A percentile compares a stretch with the other conserved stretches of the same genome.
phyloP scores from a whole-genome alignment of 2,113 vertebrate genomes.

The Phrynocephalus versicolor region DNA sequence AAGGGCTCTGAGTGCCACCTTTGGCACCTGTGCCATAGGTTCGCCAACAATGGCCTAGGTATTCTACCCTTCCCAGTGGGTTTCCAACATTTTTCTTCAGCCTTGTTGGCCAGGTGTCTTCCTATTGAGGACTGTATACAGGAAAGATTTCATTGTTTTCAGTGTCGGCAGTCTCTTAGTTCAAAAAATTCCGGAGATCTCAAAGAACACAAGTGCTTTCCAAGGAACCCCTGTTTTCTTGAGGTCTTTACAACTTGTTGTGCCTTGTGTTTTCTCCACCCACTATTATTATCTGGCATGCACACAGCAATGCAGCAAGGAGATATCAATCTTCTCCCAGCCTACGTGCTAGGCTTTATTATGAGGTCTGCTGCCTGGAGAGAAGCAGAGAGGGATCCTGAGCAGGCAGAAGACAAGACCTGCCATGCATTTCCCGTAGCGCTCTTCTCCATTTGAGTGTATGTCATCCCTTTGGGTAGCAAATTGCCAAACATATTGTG shows the following conservation, averaged over 20 bases:
- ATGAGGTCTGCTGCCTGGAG: background rate
- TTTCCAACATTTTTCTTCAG: constrained; percentile 6
- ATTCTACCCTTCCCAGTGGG: background rate
- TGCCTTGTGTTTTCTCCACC: background rate
- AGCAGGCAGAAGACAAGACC: constrained; percentile 45
- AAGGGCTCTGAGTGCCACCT: too few species aligned
- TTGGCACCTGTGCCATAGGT: too few species aligned
- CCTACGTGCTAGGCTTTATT: background rate
- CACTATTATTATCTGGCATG: background rate
- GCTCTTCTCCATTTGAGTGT: background rate
- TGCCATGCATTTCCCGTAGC: constrained; percentile 34
- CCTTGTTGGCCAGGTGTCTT: background rate
- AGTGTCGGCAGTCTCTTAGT: constrained; percentile 11
- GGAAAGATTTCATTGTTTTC: background rate
- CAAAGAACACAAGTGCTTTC: constrained; percentile 21
- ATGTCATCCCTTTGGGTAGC: background rate
- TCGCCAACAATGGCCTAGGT: too few species aligned
- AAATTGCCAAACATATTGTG: constrained; percentile 52
- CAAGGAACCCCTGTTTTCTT: background rate
- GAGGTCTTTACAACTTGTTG: background rate
- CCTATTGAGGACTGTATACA: background rate
- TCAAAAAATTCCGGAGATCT: background rate
- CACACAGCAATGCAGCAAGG: background rate
- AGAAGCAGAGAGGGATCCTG: constrained; percentile 43
- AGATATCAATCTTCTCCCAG: background rate